Evolutionary conservation across 2,113 vertebrate species (phyloP).

Genomic region (Pongo pygmaeus): DNA sequence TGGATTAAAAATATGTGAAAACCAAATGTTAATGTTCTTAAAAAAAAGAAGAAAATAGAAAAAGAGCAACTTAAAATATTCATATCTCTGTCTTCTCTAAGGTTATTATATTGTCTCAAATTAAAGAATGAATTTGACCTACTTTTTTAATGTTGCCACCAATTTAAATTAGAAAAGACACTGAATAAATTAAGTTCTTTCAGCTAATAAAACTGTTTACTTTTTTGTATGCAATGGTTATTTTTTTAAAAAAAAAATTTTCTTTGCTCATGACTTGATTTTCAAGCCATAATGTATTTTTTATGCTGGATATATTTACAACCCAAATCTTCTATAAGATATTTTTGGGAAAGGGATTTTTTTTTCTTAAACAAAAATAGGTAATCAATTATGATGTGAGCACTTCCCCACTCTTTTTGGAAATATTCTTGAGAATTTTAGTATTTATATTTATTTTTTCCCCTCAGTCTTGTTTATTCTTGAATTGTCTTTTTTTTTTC

Average conservation of each 20-base stretch:
- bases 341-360: constrained; percentile 61
- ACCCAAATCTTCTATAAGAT: constrained; percentile 32
- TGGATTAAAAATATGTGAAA: constrained; percentile 53
- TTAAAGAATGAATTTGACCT: constrained; percentile 72
- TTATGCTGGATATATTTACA: constrained; percentile 38
- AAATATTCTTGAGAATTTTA: constrained; percentile 85
- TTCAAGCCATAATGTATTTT: constrained; percentile 55
- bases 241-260: constrained; percentile 66
- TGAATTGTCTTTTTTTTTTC: constrained; percentile 97
- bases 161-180: constrained; percentile 65
- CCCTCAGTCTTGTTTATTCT: constrained; percentile 96
- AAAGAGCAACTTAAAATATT: constrained; percentile 12
- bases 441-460: constrained; percentile 89
- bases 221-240: constrained; percentile 65
- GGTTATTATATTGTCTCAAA: constrained; percentile 39
- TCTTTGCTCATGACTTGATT: constrained; percentile 68
- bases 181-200: constrained; percentile 68
- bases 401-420: constrained; percentile 83
- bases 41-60: neutral
- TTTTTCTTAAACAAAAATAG: constrained; percentile 44
- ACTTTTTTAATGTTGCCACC: constrained; percentile 51
- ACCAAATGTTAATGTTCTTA: constrained; percentile 43
- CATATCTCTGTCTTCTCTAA: constrained; percentile 34
- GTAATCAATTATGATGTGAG: constrained; percentile 66
- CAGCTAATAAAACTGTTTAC: constrained; percentile 56